A percentile compares a stretch with the other conserved stretches of the same genome.
phyloP scores from a whole-genome alignment of 1,140 invertebrate genomes.

The Drosophila miranda region DNA sequence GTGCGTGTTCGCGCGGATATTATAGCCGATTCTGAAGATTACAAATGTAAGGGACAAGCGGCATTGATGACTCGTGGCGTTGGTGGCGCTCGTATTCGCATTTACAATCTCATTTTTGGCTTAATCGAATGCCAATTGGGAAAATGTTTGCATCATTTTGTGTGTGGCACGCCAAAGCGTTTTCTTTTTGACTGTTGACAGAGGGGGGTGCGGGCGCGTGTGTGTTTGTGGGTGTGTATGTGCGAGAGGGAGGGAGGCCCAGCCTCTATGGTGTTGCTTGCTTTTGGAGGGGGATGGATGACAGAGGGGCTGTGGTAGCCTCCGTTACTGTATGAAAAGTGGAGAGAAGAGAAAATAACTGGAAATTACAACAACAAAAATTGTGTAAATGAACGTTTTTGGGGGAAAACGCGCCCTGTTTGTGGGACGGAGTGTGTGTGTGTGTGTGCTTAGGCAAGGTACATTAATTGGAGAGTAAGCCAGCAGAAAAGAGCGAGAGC shows the following conservation, averaged over 20 bases:
- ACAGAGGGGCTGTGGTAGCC: too few species aligned
- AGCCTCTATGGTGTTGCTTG: too few species aligned
- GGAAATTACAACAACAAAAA: background rate
- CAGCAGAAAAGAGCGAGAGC: too few species aligned
- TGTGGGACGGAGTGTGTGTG: slow-evolving; percentile 4
- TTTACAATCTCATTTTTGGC: too few species aligned
- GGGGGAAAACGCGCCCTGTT: slow-evolving; percentile 32
- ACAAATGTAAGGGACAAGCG: slow-evolving; percentile 4
- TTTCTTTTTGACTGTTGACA: slow-evolving; percentile 9
- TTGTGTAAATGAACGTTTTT: slow-evolving; percentile 26
- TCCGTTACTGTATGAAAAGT: background rate
- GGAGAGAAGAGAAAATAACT: background rate
- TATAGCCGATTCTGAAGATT: background rate
- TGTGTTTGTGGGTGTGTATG: slow-evolving; percentile 4
- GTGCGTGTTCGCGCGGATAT: slow-evolving; percentile 12
- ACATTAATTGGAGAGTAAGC: too few species aligned
- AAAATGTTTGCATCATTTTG: slow-evolving; percentile 57
- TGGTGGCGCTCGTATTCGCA: too few species aligned
- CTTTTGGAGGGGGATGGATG: background rate
- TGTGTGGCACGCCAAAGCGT: slow-evolving; percentile 21
- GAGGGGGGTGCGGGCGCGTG: slow-evolving; percentile 12
- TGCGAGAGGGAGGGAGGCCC: slow-evolving; percentile 1
- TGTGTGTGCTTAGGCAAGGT: background rate
- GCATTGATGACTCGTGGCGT: too few species aligned
- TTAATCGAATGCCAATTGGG: slow-evolving; percentile 38